phyloP scores from a whole-genome alignment of 2,113 vertebrate species.

The Hemicordylus capensis region DNA sequence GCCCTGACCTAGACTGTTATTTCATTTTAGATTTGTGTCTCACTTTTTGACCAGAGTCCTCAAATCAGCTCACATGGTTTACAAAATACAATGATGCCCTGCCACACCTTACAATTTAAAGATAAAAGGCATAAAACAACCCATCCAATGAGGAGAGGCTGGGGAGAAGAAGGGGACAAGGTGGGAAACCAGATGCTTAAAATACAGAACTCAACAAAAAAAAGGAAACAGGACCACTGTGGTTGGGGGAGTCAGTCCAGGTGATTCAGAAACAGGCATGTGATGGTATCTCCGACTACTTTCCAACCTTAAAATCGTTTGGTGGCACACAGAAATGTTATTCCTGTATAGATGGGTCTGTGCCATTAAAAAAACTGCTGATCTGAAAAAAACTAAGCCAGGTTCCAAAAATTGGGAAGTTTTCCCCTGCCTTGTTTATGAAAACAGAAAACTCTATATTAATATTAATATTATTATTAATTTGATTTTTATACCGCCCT shows the following conservation, averaged over 20 bases:
- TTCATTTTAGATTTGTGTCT: not conserved
- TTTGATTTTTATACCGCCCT: too few relatives aligned
- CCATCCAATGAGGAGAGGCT: too few relatives aligned
- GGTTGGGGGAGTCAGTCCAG: not conserved
- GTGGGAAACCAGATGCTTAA: not conserved
- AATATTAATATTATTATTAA: too few relatives aligned
- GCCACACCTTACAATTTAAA: not conserved
- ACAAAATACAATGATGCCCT: not conserved
- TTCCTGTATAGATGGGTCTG: too few relatives aligned
- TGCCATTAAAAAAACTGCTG: too few relatives aligned
- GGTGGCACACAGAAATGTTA: not conserved
- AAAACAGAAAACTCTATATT: not conserved
- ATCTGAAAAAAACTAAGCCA: not conserved
- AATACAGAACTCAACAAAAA: not conserved
- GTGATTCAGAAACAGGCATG: not conserved
- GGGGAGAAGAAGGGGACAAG: not conserved
- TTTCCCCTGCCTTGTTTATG: not conserved
- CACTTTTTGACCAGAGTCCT: not conserved
- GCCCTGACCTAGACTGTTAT: not conserved
- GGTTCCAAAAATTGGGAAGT: not conserved
- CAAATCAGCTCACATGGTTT: not conserved
- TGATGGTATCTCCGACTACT: not conserved
- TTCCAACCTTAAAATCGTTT: not conserved
- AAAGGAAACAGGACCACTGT: not conserved
- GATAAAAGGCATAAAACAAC: not conserved